Conservation (phyloP, 1,140 invertebrate genomes). For the Teleogryllus occipitalis region DNA sequence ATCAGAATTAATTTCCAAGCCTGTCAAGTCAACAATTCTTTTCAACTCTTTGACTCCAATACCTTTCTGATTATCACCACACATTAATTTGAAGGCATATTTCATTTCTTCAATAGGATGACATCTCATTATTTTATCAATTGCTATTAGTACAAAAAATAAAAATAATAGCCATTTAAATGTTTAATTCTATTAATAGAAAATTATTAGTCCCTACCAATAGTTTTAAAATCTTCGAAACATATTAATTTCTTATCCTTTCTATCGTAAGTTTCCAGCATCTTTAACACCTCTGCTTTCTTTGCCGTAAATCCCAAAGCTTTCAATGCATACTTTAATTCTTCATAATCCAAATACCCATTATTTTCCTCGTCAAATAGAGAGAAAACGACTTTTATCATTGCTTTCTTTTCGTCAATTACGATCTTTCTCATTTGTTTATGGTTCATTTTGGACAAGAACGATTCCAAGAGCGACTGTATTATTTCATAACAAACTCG, state of each 20-base stretch:
- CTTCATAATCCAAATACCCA: background rate
- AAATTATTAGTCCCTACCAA: background rate
- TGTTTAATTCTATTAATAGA: too few relatives aligned
- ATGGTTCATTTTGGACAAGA: background rate
- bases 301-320: background rate
- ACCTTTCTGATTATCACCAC: background rate
- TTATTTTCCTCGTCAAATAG: background rate
- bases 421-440: background rate
- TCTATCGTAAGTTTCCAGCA: background rate
- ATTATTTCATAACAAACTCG: too few relatives aligned
- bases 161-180: too few relatives aligned
- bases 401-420: background rate
- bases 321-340: background rate
- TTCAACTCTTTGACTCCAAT: background rate
- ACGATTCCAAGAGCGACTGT: background rate
- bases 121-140: background rate
- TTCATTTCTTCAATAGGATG: background rate
- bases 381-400: background rate
- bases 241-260: background rate
- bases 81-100: background rate
- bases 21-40: background rate
- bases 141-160: background rate
- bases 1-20: background rate
- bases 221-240: background rate
- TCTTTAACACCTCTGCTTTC: background rate